Evolutionary conservation across 2,797 vertebrate genomes (phyloP), one percentile per base, ranked within the genome.

Genomic region (Chaenodraco wilsoni): DNA sequence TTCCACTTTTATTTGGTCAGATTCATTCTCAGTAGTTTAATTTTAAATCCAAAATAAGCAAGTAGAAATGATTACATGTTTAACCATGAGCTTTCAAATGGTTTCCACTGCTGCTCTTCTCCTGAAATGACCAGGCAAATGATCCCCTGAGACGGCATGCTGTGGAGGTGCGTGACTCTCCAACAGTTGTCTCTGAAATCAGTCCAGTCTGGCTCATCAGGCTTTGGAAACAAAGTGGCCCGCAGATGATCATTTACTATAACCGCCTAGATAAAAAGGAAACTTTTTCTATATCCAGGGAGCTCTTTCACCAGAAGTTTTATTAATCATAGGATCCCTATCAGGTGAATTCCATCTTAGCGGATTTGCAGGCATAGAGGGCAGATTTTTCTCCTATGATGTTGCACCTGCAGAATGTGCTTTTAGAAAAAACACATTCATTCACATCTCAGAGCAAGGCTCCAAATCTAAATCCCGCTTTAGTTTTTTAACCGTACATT

Each of bases 151-250:
- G 69, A 81, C 79, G 60, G 66, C 64, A 76, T 67, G 65, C 75
- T 76, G 59, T 63, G 67, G 67, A 44, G 61, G 78, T 88, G 87
- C 79, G 60, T 92, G 90, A 90, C 84, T 89, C 40, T 70, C 81
- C 77, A 72, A 69, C 84, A 78, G 87, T 87, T 90, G 76, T 88
- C 77, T 90, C 55, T 71, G 70, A 83, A 87, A 90, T 92, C 83
- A 82, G 79, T 78, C 80, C 84, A 91, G 76, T 74, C 79, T 84
- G 85, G 78, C 66, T 87, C 68, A 82, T 89, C 76, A 65, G 69
- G 74, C 69, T 81, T 57, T 70, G 79, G 65, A 79, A 65, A 69
- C 81, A 81, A 80, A 84, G 68, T 74, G 61, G 69, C 59, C 69
- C 14, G 5, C 41, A 64, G 56, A 87, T 81, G 89, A 87, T 79